Evolutionary conservation across 53 echinoderm and acorn worm genomes (phyloP).

Genomic region (Glandiceps talaboti): DNA sequence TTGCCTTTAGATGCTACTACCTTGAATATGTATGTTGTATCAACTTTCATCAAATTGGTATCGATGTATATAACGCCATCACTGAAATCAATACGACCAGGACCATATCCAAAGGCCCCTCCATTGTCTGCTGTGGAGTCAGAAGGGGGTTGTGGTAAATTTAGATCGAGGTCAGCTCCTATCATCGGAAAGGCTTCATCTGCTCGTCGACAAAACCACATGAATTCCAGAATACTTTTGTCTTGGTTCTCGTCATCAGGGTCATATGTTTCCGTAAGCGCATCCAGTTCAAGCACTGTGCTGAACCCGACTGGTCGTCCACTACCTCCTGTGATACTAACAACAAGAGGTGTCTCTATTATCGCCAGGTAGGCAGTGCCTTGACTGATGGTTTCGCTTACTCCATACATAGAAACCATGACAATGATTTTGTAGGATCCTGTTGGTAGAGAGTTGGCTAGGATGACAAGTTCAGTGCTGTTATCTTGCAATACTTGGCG

Average conservation of each 20-base stretch:
- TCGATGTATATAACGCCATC: conserved; percentile 13
- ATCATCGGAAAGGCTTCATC: background rate
- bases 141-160: background rate
- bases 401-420: conserved; percentile 23
- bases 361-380: conserved; percentile 30
- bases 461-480: conserved; percentile 14
- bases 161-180: background rate
- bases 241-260: conserved; percentile 28
- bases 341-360: conserved; percentile 23
- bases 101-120: conserved; percentile 12
- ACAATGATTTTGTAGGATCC: conserved; percentile 30
- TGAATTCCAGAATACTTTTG: conserved; percentile 19
- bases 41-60: conserved; percentile 2
- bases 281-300: conserved; percentile 17
- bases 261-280: conserved; percentile 18
- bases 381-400: background rate
- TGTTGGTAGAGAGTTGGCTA: conserved; percentile 20
- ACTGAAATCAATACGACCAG: background rate
- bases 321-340: conserved; percentile 34
- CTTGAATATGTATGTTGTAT: conserved; percentile 18
- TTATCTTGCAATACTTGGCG: background rate
- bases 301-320: conserved; percentile 31
- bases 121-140: background rate
- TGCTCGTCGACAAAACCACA: conserved; percentile 24
- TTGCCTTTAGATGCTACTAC: conserved; percentile 3